A percentile compares a stretch with the other conserved stretches of the same genome.
These are phyloP conservation scores for Drosophila leontia DNA, from an alignment of 1,140 invertebrate species.

Conservation along the genomic window DNA sequence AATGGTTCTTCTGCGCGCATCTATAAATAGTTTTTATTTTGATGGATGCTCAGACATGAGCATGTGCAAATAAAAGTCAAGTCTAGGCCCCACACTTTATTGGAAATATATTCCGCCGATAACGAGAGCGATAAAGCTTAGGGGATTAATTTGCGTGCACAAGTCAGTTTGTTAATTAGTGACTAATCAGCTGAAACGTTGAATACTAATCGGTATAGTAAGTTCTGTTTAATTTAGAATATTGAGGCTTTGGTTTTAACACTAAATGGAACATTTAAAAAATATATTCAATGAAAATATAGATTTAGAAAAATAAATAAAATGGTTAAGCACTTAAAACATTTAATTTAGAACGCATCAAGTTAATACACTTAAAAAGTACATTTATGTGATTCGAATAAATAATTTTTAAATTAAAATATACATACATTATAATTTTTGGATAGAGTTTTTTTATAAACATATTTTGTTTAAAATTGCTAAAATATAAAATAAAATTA, in stretches of 20 bases:
- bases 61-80: slow-evolving; percentile 7
- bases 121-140: slow-evolving; percentile 15
- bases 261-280: not conserved
- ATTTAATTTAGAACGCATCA: no score
- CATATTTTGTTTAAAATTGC: no score
- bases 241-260: not conserved
- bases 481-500: no score
- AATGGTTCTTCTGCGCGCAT: slow-evolving; percentile 20
- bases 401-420: no score
- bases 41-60: slow-evolving; percentile 11
- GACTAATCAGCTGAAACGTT: slow-evolving; percentile 14
- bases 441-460: no score
- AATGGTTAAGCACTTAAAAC: no score
- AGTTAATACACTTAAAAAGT: no score
- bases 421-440: no score
- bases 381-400: no score
- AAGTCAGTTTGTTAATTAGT: slow-evolving; percentile 26
- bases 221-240: not conserved
- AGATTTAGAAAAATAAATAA: no score
- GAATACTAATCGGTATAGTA: not conserved
- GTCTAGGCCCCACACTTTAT: not conserved
- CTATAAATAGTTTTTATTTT: slow-evolving; percentile 46
- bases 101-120: slow-evolving; percentile 12
- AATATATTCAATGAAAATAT: no score
- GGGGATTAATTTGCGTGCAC: slow-evolving; percentile 24